A percentile compares a stretch with the other conserved stretches of the same genome.
These are phyloP conservation scores for Drosophila diplacantha DNA, from an alignment of 2,888 invertebrate species.

Conservation along the genomic window DNA sequence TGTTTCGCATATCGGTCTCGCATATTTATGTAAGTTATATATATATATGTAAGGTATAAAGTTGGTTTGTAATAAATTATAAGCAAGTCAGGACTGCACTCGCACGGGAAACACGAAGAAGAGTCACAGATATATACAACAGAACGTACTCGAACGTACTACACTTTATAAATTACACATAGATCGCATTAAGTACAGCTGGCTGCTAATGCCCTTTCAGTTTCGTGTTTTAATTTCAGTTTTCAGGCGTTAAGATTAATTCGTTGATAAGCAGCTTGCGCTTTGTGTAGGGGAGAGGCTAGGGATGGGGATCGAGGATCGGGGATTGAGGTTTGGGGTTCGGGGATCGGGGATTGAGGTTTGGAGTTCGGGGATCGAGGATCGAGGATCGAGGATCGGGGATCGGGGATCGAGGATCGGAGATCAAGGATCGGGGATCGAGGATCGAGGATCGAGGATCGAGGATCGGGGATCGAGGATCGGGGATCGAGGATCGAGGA, in stretches of 20 bases:
- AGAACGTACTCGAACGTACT: slow-evolving; percentile 37
- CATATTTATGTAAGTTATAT: slow-evolving; percentile 40
- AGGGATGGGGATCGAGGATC: not conserved
- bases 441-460: not conserved
- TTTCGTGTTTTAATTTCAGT: slow-evolving; percentile 19
- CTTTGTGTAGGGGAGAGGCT: not conserved
- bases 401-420: not conserved
- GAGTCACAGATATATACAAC: slow-evolving; percentile 60
- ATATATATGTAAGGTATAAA: slow-evolving; percentile 34
- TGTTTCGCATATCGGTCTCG: slow-evolving; percentile 52
- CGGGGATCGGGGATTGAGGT: not conserved
- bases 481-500: no score
- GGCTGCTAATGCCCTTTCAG: slow-evolving; percentile 24
- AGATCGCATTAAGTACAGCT: slow-evolving; percentile 54
- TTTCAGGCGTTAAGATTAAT: slow-evolving; percentile 49
- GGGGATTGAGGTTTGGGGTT: not conserved
- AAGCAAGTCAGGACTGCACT: slow-evolving; percentile 41
- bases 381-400: not conserved
- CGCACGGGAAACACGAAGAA: slow-evolving; percentile 63
- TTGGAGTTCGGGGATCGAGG: no score
- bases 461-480: not conserved
- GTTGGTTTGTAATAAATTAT: slow-evolving; percentile 57
- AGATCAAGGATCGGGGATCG: not conserved
- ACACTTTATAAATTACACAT: slow-evolving; percentile 40
- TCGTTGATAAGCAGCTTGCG: slow-evolving; percentile 52